Conservation (phyloP, 2,797 vertebrate species). For the Lindbergichthys nudifrons region DNA sequence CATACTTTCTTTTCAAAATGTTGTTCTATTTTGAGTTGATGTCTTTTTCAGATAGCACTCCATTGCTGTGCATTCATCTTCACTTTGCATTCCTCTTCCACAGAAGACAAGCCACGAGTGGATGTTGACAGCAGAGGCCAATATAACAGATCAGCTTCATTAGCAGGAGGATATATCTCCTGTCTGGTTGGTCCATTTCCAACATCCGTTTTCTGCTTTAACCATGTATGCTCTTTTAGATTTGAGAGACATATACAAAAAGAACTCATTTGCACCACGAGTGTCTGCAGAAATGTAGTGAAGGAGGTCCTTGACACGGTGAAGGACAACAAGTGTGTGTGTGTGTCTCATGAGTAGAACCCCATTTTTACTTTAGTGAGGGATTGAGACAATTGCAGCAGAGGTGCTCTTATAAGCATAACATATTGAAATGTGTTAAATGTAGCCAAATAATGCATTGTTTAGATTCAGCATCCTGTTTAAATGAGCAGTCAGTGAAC, state of each 20-base stretch:
- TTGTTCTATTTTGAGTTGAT: conserved; percentile 55
- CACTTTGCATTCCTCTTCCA: conserved; percentile 42
- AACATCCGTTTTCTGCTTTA: conserved; percentile 50
- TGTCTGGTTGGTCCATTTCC: conserved; percentile 38
- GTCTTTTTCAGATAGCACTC: conserved; percentile 36
- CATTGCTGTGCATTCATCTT: conserved; percentile 39
- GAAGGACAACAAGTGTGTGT: conserved; percentile 1
- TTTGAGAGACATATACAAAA: conserved; percentile 36
- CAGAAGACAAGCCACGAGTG: conserved; percentile 35
- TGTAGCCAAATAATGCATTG: conserved; percentile 2
- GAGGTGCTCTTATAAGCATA: neutral
- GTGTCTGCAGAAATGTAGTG: conserved; percentile 22
- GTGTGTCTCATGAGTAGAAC: neutral
- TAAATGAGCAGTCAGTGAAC: neutral
- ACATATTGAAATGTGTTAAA: neutral
- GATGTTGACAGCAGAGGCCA: conserved; percentile 36
- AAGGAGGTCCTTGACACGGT: conserved; percentile 20
- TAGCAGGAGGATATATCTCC: conserved; percentile 41
- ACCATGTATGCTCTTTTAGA: conserved; percentile 13
- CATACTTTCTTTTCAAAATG: conserved; percentile 33
- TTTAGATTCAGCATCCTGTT: neutral
- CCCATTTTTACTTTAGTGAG: neutral
- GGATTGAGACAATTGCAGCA: neutral
- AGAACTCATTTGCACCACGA: conserved; percentile 24
- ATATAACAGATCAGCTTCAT: conserved; percentile 66